A percentile compares a stretch with the other conserved stretches of the same genome.
phyloP scores from a whole-genome alignment of 1,140 invertebrate species.

The Euglossa dilemma region DNA sequence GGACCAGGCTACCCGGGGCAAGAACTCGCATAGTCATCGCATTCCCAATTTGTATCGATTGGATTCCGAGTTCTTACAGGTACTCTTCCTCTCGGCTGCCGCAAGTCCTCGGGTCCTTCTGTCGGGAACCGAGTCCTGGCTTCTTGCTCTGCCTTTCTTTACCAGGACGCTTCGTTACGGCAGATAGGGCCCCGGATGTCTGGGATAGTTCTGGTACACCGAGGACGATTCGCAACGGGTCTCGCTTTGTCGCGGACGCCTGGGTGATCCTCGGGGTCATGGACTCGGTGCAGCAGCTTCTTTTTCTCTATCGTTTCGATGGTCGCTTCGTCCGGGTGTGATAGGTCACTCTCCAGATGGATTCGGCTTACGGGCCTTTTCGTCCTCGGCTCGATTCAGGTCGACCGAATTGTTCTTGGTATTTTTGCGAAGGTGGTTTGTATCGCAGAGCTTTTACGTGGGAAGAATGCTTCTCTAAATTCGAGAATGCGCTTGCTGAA shows the following conservation, averaged over 20 bases:
- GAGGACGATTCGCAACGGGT: not conserved
- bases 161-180: not conserved
- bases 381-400: too few species aligned
- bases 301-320: too few species aligned
- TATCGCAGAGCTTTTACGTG: too few species aligned
- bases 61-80: conserved; percentile 53
- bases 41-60: conserved; percentile 78
- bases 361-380: too few species aligned
- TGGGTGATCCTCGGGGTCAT: not conserved
- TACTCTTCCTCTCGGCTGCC: not conserved
- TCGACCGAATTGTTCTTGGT: too few species aligned
- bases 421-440: too few species aligned
- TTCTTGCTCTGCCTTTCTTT: not conserved
- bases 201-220: not conserved
- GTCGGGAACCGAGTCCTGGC: not conserved
- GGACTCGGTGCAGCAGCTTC: too few species aligned
- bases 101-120: not conserved
- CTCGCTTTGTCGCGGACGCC: not conserved
- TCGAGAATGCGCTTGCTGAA: too few species aligned
- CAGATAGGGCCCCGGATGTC: not conserved
- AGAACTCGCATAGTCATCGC: conserved; percentile 75
- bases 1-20: not conserved
- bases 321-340: too few species aligned
- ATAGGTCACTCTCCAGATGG: too few species aligned
- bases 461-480: too few species aligned